Percentiles rank a stretch among this genome's conserved stretches.
Evolutionary conservation across 1,140 invertebrate genomes (phyloP).

Genomic region (Heliothis virescens): DNA sequence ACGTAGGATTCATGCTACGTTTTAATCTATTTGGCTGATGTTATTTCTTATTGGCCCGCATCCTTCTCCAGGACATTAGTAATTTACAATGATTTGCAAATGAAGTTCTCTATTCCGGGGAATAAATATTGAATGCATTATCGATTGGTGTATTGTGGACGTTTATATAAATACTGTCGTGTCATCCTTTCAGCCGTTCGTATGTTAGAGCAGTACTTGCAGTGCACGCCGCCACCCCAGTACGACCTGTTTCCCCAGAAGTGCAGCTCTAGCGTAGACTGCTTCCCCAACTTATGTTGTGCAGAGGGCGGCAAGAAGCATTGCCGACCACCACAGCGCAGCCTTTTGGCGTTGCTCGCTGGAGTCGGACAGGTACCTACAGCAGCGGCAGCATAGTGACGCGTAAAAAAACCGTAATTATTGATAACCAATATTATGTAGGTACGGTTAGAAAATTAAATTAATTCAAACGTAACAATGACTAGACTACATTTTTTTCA

Average conservation of each 20-base stretch:
- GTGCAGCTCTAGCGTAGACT: slow-evolving; percentile 89
- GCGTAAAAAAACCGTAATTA: not conserved
- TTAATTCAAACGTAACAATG: no score
- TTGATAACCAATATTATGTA: no score
- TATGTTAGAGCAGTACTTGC: slow-evolving; percentile 88
- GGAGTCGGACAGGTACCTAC: slow-evolving; percentile 84
- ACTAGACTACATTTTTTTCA: no score
- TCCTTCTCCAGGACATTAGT: no score
- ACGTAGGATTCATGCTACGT: no score
- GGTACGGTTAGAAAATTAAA: no score
- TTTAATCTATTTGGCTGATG: no score
- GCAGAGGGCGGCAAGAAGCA: slow-evolving; percentile 89
- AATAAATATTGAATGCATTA: no score
- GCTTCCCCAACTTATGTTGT: slow-evolving; percentile 92
- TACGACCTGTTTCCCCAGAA: slow-evolving; percentile 89
- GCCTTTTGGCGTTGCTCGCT: slow-evolving; percentile 88
- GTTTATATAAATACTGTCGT: not conserved
- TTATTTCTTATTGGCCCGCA: no score
- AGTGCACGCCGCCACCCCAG: slow-evolving; percentile 90
- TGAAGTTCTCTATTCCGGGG: no score
- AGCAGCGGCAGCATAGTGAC: not conserved
- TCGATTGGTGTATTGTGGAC: no score
- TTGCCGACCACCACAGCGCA: slow-evolving; percentile 90
- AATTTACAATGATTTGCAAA: no score
- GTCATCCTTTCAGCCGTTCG: slow-evolving; percentile 84